Percentiles rank a stretch among this genome's conserved stretches.
These are phyloP conservation scores for Eledone cirrhosa DNA, from an alignment of 2,888 invertebrate species.

Conservation along the genomic window DNA sequence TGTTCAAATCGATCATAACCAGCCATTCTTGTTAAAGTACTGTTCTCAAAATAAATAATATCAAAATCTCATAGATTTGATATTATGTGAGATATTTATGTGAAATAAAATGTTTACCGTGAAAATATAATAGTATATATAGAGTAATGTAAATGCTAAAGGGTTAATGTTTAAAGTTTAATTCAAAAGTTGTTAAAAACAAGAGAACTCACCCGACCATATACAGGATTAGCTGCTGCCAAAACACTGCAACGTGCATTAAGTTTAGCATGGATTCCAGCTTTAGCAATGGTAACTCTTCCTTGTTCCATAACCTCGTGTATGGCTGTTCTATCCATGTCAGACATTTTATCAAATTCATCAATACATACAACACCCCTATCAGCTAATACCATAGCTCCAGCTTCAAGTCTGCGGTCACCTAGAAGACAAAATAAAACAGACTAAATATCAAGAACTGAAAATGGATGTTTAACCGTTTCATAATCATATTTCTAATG, in stretches of 20 bases:
- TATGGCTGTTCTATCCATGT: constrained; percentile 97
- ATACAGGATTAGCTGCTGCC: constrained; percentile 99
- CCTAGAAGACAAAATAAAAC: constrained; percentile 51
- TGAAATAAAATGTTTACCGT: too few relatives aligned
- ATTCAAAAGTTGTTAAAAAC: too few relatives aligned
- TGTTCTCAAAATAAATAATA: too few relatives aligned
- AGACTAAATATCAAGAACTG: not conserved
- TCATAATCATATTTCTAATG: too few relatives aligned
- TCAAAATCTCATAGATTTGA: too few relatives aligned
- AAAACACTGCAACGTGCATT: constrained; percentile 97
- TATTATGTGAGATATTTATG: too few relatives aligned
- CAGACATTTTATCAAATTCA: constrained; percentile 98
- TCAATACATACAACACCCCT: constrained; percentile 96
- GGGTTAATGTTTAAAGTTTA: too few relatives aligned
- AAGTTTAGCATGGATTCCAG: constrained; percentile 94
- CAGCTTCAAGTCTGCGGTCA: constrained; percentile 84
- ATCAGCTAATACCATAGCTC: constrained; percentile 99
- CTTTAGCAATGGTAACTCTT: constrained; percentile 93
- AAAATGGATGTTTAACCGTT: too few relatives aligned
- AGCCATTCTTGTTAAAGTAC: too few relatives aligned
- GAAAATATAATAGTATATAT: too few relatives aligned
- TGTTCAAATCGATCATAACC: too few relatives aligned
- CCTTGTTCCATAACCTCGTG: constrained; percentile 99
- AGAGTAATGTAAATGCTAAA: too few relatives aligned
- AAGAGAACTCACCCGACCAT: constrained; percentile 79